Conservation (phyloP, 1,140 invertebrate species). For the Cydia fagiglandana region DNA sequence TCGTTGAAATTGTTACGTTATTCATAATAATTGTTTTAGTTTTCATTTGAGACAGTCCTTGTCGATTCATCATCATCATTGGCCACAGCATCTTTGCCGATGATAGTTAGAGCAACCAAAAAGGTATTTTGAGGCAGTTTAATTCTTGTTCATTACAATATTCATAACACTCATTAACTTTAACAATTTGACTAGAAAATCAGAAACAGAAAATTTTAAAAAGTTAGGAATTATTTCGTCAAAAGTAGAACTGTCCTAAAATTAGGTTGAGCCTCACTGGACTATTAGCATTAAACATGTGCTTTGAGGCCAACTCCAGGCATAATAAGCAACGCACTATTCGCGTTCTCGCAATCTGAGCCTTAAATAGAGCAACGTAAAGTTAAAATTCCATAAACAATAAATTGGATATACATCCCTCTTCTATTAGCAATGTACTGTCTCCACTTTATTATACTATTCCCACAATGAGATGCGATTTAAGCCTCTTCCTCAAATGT, state of each 20-base stretch:
- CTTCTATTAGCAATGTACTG: not conserved
- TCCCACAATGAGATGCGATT: constrained; percentile 6
- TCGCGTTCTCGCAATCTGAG: not conserved
- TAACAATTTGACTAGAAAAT: no score
- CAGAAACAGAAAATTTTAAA: no score
- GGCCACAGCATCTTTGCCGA: no score
- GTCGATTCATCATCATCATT: no score
- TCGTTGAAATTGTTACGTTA: no score
- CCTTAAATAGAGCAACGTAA: not conserved
- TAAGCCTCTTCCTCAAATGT: not conserved
- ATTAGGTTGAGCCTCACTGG: not conserved
- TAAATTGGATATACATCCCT: not conserved
- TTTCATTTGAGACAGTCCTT: no score
- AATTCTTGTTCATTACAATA: no score
- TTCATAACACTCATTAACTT: no score
- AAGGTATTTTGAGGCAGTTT: no score
- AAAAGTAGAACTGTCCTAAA: not conserved
- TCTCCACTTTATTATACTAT: not conserved
- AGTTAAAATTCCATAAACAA: not conserved
- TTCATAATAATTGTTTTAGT: no score
- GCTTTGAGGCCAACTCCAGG: not conserved
- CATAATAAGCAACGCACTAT: not conserved
- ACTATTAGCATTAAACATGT: not conserved
- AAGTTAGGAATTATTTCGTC: no score
- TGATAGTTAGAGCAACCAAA: no score